These are phyloP conservation scores for Microplitis mediator DNA, from an alignment of 1,140 invertebrate genomes.

Conservation along the genomic window DNA sequence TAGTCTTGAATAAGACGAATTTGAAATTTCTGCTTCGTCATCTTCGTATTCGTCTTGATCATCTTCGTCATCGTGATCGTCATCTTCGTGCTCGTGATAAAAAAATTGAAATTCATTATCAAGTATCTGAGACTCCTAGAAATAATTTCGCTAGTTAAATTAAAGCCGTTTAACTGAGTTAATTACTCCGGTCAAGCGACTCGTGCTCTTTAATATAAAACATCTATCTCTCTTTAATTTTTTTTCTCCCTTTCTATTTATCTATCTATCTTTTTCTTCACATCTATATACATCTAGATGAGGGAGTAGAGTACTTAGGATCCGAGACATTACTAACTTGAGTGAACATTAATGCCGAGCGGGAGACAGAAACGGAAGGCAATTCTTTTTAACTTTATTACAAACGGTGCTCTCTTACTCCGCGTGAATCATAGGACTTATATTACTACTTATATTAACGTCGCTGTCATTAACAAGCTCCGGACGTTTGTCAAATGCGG, in stretches of 20 bases:
- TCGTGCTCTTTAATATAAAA: background rate
- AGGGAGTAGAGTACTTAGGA: background rate
- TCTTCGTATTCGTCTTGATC: no score
- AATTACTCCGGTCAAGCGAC: slow-evolving; percentile 16
- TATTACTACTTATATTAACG: slow-evolving; percentile 24
- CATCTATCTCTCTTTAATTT: no score
- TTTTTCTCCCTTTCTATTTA: no score
- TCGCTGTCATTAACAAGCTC: slow-evolving; percentile 25
- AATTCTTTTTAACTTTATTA: slow-evolving; percentile 18
- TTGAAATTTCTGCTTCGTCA: no score
- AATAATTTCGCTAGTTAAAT: background rate
- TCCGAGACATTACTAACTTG: no score
- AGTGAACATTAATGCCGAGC: background rate
- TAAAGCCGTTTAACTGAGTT: background rate
- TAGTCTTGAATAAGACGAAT: background rate
- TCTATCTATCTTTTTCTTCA: background rate
- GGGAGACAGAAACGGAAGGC: slow-evolving; percentile 7
- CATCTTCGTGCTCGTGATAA: background rate
- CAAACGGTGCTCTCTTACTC: slow-evolving; percentile 13
- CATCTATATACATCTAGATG: background rate
- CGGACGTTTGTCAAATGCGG: slow-evolving; percentile 28
- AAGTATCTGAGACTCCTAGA: background rate
- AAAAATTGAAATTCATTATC: background rate
- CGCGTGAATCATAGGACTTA: slow-evolving; percentile 25
- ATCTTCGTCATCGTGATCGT: background rate